phyloP scores from a whole-genome alignment of 92 coral and sea anemone species.

The Meandrina meandrites region DNA sequence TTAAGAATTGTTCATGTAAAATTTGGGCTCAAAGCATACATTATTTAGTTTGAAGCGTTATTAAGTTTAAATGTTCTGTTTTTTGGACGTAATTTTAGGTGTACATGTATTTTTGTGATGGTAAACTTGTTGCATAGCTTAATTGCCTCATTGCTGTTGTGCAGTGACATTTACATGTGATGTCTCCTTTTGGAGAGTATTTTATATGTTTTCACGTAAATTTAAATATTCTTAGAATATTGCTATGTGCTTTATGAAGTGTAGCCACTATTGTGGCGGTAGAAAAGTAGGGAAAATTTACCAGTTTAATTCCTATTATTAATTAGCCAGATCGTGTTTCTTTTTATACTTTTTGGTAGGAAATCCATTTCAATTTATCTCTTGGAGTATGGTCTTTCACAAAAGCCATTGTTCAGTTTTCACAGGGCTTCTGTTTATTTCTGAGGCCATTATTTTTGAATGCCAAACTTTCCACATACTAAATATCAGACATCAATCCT shows the following conservation, averaged over 20 bases:
- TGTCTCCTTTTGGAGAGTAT: slow-evolving; percentile 48
- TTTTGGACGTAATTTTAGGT: neutral
- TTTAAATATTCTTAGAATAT: slow-evolving; percentile 44
- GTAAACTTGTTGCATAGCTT: neutral
- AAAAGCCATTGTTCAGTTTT: neutral
- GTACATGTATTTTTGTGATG: slow-evolving; percentile 7
- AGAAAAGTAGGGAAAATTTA: slow-evolving; percentile 25
- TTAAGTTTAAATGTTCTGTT: neutral
- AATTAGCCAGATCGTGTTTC: neutral
- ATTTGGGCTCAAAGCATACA: no score
- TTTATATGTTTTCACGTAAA: slow-evolving; percentile 13
- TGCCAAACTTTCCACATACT: neutral
- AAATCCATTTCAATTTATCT: neutral
- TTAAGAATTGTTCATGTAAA: no score
- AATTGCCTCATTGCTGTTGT: slow-evolving; percentile 23
- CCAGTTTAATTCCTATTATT: neutral
- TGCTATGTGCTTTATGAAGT: slow-evolving; percentile 1
- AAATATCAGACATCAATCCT: no score
- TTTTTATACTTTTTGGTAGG: neutral
- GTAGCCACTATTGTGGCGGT: slow-evolving; percentile 51
- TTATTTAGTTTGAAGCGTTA: neutral
- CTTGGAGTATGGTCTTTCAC: neutral
- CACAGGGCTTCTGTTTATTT: neutral
- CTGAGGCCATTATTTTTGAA: neutral
- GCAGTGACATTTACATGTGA: neutral